These are phyloP conservation scores for Linnaemya tessellans DNA, from an alignment of 2,888 invertebrate species.

Conservation along the genomic window DNA sequence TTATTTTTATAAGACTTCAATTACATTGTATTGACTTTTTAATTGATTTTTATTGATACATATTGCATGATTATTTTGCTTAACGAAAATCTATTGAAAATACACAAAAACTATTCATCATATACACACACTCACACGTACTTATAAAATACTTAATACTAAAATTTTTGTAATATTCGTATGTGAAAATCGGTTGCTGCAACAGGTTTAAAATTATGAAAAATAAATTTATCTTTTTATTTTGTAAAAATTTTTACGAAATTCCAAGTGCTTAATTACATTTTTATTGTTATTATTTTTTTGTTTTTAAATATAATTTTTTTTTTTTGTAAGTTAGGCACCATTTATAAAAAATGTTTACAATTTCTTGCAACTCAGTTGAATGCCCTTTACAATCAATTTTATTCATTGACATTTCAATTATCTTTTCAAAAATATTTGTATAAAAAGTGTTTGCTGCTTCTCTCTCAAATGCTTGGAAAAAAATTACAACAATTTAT, in stretches of 20 bases:
- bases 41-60: neutral
- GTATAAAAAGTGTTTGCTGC: constrained; percentile 4
- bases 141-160: neutral
- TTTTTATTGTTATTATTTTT: neutral
- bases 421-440: constrained; percentile 3
- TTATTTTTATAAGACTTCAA: neutral
- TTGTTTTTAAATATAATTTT: too few species aligned
- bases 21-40: neutral
- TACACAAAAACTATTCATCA: neutral
- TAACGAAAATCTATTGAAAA: neutral
- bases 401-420: constrained; percentile 15
- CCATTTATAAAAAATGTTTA: neutral
- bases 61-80: neutral
- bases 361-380: neutral
- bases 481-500: constrained; percentile 61
- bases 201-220: neutral
- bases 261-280: neutral
- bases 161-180: neutral
- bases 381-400: constrained; percentile 9
- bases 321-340: too few species aligned
- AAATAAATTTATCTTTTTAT: neutral
- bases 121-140: neutral
- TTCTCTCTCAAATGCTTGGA: constrained; percentile 27
- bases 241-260: neutral
- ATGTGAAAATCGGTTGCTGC: too few species aligned